Percentiles rank a stretch among this genome's conserved stretches.
Conservation (phyloP, 1,140 invertebrate species). For the Venturia canescens region DNA sequence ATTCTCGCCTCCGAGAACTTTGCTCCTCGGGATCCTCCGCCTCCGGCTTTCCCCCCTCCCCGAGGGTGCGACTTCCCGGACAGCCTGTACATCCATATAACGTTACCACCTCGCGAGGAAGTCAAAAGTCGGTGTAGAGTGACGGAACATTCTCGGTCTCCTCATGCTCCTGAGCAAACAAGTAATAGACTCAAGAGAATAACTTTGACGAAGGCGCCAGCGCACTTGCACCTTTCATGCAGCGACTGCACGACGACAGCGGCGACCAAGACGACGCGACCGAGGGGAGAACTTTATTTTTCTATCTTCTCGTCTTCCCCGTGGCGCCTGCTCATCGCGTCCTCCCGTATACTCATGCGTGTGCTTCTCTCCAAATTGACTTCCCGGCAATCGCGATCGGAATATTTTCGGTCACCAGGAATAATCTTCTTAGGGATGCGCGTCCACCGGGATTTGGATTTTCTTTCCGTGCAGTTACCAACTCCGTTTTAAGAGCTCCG, state of each 20-base stretch:
- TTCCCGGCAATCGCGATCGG: neutral
- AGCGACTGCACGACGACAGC: neutral
- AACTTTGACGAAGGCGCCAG: slow-evolving; percentile 59
- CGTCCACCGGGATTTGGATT: too few species aligned
- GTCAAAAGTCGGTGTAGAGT: neutral
- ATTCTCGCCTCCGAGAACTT: neutral
- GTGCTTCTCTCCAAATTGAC: slow-evolving; percentile 12
- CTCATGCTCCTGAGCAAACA: slow-evolving; percentile 71
- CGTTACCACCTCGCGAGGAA: slow-evolving; percentile 1
- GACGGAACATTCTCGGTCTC: slow-evolving; percentile 42
- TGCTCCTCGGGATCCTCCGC: neutral
- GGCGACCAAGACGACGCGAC: slow-evolving; percentile 11
- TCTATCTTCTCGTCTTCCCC: slow-evolving; percentile 28
- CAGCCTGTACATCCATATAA: too few species aligned
- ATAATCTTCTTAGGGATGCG: neutral
- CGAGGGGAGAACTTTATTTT: slow-evolving; percentile 9
- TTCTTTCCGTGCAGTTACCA: too few species aligned
- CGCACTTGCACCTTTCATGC: slow-evolving; percentile 62
- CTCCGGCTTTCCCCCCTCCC: neutral
- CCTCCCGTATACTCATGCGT: neutral
- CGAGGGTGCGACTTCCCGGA: too few species aligned
- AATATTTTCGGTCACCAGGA: neutral
- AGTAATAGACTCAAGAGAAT: slow-evolving; percentile 53
- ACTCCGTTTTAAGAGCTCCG: too few species aligned
- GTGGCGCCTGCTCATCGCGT: slow-evolving; percentile 1